A percentile compares a stretch with the other conserved stretches of the same genome.
Conservation (phyloP, 2,113 vertebrate genomes). For the Varanus salvator region DNA sequence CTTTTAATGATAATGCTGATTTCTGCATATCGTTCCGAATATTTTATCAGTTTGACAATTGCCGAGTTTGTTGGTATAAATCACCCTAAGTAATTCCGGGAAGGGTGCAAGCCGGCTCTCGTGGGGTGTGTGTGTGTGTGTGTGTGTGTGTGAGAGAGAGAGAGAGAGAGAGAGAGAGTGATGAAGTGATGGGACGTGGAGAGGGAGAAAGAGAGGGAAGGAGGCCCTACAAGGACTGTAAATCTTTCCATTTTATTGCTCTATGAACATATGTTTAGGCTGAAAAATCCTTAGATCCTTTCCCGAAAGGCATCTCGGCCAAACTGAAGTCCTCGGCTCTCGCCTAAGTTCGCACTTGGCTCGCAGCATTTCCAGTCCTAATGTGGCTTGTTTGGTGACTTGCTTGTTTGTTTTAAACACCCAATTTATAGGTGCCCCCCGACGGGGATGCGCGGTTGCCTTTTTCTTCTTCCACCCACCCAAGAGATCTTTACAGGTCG, state of each 20-base stretch:
- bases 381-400: constrained; percentile 36
- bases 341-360: constrained; percentile 73
- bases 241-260: constrained; percentile 99
- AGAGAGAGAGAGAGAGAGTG: background rate
- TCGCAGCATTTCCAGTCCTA: constrained; percentile 47
- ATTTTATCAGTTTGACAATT: constrained; percentile 94
- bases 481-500: background rate
- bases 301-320: constrained; percentile 83
- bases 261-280: constrained; percentile 97
- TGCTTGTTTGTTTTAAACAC: background rate
- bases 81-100: constrained; percentile 99
- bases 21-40: constrained; percentile 77
- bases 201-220: background rate
- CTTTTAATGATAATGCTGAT: constrained; percentile 72
- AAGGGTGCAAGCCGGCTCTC: constrained; percentile 96
- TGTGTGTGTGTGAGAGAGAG: too few relatives aligned
- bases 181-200: background rate
- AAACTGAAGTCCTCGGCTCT: constrained; percentile 79
- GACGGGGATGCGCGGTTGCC: constrained; percentile 7
- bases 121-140: constrained; percentile 34
- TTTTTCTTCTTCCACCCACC: background rate
- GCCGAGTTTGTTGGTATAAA: constrained; percentile 96
- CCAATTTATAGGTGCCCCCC: background rate
- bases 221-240: constrained; percentile 94
- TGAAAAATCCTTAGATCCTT: constrained; percentile 90